Evolutionary conservation across 2,797 vertebrate species (phyloP).

Genomic region (Cyprinella venusta): DNA sequence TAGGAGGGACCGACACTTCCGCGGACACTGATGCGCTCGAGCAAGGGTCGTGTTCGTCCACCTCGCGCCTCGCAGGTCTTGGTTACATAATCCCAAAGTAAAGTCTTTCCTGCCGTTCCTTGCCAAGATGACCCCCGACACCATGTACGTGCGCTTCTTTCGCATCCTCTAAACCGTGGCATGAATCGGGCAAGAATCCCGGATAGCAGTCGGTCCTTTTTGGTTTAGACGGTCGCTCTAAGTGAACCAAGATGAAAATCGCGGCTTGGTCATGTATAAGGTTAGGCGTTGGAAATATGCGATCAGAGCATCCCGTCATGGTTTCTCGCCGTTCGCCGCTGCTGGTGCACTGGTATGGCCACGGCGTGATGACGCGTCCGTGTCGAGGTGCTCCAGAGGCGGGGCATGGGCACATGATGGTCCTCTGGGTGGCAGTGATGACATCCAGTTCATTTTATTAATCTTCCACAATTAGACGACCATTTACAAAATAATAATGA

Average conservation of each 20-base stretch:
- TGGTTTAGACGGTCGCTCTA: not conserved
- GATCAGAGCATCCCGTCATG: not conserved
- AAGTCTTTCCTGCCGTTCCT: not conserved
- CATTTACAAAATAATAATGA: not conserved
- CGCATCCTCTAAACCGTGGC: conserved; percentile 1
- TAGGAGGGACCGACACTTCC: conserved; percentile 1
- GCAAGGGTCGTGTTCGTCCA: not conserved
- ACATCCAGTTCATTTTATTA: not conserved
- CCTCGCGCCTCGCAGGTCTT: not conserved
- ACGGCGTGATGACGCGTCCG: conserved; percentile 12
- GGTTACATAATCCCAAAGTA: conserved; percentile 26
- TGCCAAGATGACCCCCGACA: conserved; percentile 2
- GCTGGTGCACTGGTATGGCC: conserved; percentile 31
- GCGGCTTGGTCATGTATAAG: not conserved
- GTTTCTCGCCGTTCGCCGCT: not conserved
- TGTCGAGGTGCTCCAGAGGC: conserved; percentile 29
- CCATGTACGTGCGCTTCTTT: not conserved
- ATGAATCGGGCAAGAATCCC: not conserved
- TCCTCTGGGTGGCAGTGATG: conserved; percentile 43
- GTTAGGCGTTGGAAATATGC: not conserved
- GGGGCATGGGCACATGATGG: conserved; percentile 14
- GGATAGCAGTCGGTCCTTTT: not conserved
- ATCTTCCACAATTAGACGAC: not conserved
- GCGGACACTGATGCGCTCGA: not conserved
- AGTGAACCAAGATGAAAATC: not conserved